Evolutionary conservation across 2,113 vertebrate species (phyloP), one percentile per base, ranked within the genome.

Genomic region (Ailuropoda melanoleuca): DNA sequence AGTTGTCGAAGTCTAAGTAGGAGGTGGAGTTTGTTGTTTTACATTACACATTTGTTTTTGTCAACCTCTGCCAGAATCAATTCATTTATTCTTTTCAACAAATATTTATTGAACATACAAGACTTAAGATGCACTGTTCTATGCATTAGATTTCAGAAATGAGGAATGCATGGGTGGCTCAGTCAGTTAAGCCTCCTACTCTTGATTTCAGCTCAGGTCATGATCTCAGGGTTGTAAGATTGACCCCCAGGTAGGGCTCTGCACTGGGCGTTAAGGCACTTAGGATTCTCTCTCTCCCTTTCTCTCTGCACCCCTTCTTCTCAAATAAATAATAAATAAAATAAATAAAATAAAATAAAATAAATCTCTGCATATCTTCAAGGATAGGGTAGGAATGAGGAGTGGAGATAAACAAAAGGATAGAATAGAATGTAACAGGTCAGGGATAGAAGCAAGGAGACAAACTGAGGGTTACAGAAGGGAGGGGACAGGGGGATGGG

Each of bases 381-480:
- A 21, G 10, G 0, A 11, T 60, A 13, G n/a, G 10, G 1, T 46
- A 74, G 8, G 7, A 26, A 1, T 34, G 34, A 85, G 8, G 6
- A 46, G 8, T 12, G 18, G 1, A 80, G 26, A 56, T 9, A 46
- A 10, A 81, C 4, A 84, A 75, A 34, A 4, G 50, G 19, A 66
- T 1, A 86, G 26, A 93, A 70, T 48, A 77, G 14, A 94, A 91
- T 37, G 0, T 10, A 77, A n/a, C 6, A 88, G 11, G 6, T 29
- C 39, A 56, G 39, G 24, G 1, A 53, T 11, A 58, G 24, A 93
- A 62, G 68, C 1, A 56, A 60, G 62, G 18, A 34, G n/a, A 4
- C 24, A 60, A 60, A 60, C 58, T 58, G 56, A 60, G 58, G 24
- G 26, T 60, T 60, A 60, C 58, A 29, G 58, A 26, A 60, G 58